Evolutionary conservation across 2,797 vertebrate species (phyloP).

Genomic region (Notolepis coatsorum): DNA sequence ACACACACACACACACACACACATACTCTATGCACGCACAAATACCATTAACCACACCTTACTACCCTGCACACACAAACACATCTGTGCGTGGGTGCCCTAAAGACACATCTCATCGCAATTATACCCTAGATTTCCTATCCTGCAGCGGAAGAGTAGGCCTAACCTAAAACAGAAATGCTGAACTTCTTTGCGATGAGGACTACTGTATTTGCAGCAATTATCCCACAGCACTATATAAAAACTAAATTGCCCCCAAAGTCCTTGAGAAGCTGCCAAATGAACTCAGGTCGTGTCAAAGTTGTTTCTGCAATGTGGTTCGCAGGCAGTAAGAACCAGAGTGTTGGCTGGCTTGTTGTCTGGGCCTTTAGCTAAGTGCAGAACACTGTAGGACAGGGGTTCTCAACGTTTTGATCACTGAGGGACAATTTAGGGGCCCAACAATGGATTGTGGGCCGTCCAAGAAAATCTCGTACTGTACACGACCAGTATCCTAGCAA

Average conservation of each 20-base stretch:
- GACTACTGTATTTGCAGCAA: conserved; percentile 10
- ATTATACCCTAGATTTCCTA: neutral
- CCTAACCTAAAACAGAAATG: neutral
- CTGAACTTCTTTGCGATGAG: neutral
- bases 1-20: neutral
- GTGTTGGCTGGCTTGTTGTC: conserved; percentile 40
- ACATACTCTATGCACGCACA: conserved; percentile 10
- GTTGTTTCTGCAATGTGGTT: conserved; percentile 53
- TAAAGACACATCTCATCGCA: neutral
- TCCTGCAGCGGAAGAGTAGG: too few relatives aligned
- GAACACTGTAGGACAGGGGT: too few relatives aligned
- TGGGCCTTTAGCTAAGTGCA: conserved; percentile 55
- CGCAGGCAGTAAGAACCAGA: conserved; percentile 38
- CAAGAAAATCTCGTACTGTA: too few relatives aligned
- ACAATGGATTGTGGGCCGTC: too few relatives aligned
- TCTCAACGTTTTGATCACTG: too few relatives aligned
- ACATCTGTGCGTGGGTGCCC: too few relatives aligned
- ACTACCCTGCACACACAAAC: too few relatives aligned
- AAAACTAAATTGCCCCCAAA: conserved; percentile 37
- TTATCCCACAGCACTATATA: neutral
- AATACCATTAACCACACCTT: conserved; percentile 29
- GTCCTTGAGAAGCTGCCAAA: conserved; percentile 36
- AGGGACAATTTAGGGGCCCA: too few relatives aligned
- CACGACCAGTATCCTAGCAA: too few relatives aligned
- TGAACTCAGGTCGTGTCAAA: conserved; percentile 45